Conservation (phyloP, 2,113 vertebrate species). For the Sclerurus mexicanus region DNA sequence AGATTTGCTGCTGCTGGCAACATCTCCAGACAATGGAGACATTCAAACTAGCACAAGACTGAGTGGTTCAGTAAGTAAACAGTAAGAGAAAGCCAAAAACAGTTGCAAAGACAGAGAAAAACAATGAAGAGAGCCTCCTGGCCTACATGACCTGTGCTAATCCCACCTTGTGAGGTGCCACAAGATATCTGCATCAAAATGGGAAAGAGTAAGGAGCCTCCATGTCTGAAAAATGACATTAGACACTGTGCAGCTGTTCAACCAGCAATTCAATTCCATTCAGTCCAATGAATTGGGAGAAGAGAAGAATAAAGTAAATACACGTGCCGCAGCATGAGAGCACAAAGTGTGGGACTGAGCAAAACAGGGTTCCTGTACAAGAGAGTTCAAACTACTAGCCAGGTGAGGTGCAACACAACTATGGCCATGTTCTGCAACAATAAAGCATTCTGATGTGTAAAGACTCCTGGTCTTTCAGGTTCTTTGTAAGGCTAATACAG, state of each 20-base stretch:
- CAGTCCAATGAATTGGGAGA: not conserved
- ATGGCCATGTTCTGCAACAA: rapidly evolving
- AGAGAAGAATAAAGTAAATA: not conserved
- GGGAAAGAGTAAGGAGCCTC: not conserved
- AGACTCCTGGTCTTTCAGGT: not conserved
- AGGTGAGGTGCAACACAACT: not conserved
- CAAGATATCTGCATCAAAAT: constrained; percentile 76
- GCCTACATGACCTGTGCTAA: constrained; percentile 15
- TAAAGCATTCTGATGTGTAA: not conserved
- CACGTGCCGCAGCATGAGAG: not conserved
- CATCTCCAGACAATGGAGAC: constrained; percentile 59
- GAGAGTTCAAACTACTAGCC: not conserved
- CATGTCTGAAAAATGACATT: constrained; percentile 46
- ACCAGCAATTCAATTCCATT: constrained; percentile 29
- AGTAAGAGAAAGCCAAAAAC: constrained; percentile 21
- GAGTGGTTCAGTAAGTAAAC: constrained; percentile 34
- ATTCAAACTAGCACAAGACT: constrained; percentile 55
- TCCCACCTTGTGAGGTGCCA: constrained; percentile 58
- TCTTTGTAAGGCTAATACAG: not conserved
- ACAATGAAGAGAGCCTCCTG: not conserved
- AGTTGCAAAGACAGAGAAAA: not conserved
- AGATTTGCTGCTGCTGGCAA: constrained; percentile 31
- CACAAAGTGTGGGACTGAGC: not conserved
- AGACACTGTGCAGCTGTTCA: constrained; percentile 69
- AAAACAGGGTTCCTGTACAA: not conserved